Base-by-base conservation (phyloP, 2,888 invertebrate genomes). In the Clanis bilineata region DNA sequence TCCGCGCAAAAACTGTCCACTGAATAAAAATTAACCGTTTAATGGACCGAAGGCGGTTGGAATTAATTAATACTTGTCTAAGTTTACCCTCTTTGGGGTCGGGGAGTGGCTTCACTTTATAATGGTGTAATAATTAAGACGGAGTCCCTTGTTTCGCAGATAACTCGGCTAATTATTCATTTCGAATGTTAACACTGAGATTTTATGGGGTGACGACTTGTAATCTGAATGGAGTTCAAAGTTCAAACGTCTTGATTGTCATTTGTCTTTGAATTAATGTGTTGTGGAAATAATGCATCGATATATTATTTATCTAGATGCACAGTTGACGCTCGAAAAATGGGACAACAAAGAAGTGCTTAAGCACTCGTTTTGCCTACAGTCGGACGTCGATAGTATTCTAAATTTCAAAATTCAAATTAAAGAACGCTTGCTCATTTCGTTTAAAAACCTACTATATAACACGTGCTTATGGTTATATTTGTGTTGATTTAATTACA, bases 91-190 rank as follows among this genome's bases (percentile, higher is more conserved):
- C 76, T 72, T 78, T 77, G 74, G 85, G 86, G 85, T 85, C 83
- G 83, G 83, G 84, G 85, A 80, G 78, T 71, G 73, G 66, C 70
- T 62, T 65, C 69, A 81, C 77, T 86, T 85, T 84, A 83, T 88
- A 90, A 91, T 87, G 90, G 86, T 80, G 85, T 75, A 79, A 89
- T 89, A 89, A 91, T 90, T 90, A 90, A 91, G 88, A 88, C 85
- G 83, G 84, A 89, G 83, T 76, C 86, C 79, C 83, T 86, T 86
- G 84, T 86, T 87, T 83, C 68, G 70, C 64, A 76, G 82, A 83
- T 83, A 86, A 85, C 78, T 77, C 74, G 63, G 68, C 85, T 89
- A 90, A 89, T 90, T 88, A 87, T 89, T 88, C 86, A 86, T 88
- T 84, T 83, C 74, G 69, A 76, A 71, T 78, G 73, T 73, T 74